A percentile compares a stretch with the other conserved stretches of the same genome.
Conservation (phyloP, 2,113 vertebrate genomes). For the Triplophysa tibetana region DNA sequence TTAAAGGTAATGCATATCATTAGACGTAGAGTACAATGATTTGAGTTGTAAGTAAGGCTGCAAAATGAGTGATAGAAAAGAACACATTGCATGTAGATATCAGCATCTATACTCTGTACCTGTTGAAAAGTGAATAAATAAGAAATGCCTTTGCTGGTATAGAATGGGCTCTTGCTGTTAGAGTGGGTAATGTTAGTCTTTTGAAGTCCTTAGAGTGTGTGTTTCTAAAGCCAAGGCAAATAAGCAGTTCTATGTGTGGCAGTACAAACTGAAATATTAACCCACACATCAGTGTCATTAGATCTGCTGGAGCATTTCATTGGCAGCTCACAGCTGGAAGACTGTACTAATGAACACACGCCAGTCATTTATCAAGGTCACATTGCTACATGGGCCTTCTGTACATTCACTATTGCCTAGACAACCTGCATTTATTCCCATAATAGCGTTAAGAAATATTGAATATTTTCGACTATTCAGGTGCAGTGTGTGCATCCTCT, state of each 20-base stretch:
- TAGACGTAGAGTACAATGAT: neutral
- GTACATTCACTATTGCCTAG: neutral
- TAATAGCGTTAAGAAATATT: neutral
- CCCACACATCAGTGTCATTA: slow-evolving; percentile 17
- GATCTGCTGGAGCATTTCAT: slow-evolving; percentile 13
- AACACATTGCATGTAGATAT: slow-evolving; percentile 50
- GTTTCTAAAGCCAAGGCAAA: neutral
- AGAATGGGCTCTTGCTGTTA: slow-evolving; percentile 35
- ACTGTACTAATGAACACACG: slow-evolving; percentile 21
- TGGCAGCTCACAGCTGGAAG: slow-evolving; percentile 36
- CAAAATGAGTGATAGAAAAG: slow-evolving; percentile 38
- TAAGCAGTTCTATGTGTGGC: neutral
- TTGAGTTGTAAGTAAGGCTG: neutral
- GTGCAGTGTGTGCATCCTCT: neutral
- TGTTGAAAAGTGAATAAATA: slow-evolving; percentile 45
- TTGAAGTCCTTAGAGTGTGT: slow-evolving; percentile 10
- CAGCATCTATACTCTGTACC: slow-evolving; percentile 45
- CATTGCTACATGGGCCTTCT: slow-evolving; percentile 15
- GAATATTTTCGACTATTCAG: neutral
- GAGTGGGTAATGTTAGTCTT: slow-evolving; percentile 35
- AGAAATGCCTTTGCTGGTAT: slow-evolving; percentile 36
- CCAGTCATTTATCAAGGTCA: slow-evolving; percentile 38
- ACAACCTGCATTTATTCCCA: slow-evolving; percentile 1
- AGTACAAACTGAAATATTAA: slow-evolving; percentile 20
- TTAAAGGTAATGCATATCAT: slow-evolving; percentile 38